Evolutionary conservation across 2,113 vertebrate genomes (phyloP).

Genomic region (Myxocyprinus asiaticus): DNA sequence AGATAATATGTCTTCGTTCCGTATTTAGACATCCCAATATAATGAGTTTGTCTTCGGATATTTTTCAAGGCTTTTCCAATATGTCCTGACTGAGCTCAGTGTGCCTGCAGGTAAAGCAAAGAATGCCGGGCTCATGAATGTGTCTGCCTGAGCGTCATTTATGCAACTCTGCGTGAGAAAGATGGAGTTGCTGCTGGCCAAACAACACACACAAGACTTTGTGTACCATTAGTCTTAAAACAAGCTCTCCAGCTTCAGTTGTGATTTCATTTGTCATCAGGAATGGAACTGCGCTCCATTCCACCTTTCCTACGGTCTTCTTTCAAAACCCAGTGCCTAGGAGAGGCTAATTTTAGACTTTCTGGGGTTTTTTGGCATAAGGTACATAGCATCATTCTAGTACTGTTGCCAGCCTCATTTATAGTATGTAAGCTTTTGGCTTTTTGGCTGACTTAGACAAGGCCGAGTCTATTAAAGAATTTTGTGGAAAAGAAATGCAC

Average conservation of each 20-base stretch:
- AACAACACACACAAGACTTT: constrained; percentile 45
- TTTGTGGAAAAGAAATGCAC: background rate
- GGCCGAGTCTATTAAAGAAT: constrained; percentile 11
- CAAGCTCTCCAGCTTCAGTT: constrained; percentile 31
- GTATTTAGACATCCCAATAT: constrained; percentile 47
- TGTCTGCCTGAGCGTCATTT: constrained; percentile 50
- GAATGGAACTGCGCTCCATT: background rate
- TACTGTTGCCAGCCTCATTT: constrained; percentile 20
- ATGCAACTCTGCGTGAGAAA: constrained; percentile 45
- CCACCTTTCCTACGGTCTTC: background rate
- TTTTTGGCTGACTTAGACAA: background rate
- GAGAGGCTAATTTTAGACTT: constrained; percentile 7
- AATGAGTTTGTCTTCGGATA: constrained; percentile 47
- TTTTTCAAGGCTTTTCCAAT: constrained; percentile 46
- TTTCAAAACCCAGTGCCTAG: background rate
- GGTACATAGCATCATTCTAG: background rate
- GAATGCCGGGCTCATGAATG: constrained; percentile 43
- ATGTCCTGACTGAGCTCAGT: constrained; percentile 40
- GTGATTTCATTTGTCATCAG: constrained; percentile 24
- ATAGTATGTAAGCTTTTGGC: constrained; percentile 6
- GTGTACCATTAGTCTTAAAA: constrained; percentile 50
- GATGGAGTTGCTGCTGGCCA: constrained; percentile 49
- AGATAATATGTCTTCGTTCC: constrained; percentile 25
- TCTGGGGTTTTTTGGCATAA: background rate
- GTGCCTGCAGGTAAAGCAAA: constrained; percentile 43